Percentiles rank a stretch among this genome's conserved stretches.
Evolutionary conservation across 2,797 vertebrate genomes (phyloP).

Genomic region (Bryconaethiops microstoma): DNA sequence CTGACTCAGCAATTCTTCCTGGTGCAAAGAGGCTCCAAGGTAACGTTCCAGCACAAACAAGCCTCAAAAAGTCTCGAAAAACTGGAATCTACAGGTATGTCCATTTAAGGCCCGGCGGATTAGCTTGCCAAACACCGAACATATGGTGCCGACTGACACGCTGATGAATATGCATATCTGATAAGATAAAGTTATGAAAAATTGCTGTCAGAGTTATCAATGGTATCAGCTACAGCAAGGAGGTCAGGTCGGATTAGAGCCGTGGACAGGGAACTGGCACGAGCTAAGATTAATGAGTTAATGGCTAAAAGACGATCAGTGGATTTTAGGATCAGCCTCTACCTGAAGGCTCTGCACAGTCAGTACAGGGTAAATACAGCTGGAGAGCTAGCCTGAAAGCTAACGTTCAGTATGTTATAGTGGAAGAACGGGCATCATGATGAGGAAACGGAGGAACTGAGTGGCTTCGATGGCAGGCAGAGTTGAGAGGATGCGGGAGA

Average conservation of each 20-base stretch:
- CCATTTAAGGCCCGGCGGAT: conserved; percentile 23
- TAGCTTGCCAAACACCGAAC: conserved; percentile 31
- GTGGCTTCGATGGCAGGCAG: conserved; percentile 32
- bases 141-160: conserved; percentile 27
- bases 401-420: not conserved
- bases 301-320: conserved; percentile 50
- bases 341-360: conserved; percentile 24
- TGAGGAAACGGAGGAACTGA: not conserved
- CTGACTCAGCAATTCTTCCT: conserved; percentile 19
- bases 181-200: conserved; percentile 42
- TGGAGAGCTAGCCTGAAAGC: not conserved
- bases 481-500: not conserved
- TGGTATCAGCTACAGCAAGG: conserved; percentile 45
- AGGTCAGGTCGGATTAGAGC: conserved; percentile 46
- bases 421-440: not conserved
- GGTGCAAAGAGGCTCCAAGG: not conserved
- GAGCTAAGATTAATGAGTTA: conserved; percentile 55
- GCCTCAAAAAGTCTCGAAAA: conserved; percentile 31
- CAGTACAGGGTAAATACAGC: not conserved
- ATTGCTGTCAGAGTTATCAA: conserved; percentile 38
- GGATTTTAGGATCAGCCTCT: conserved; percentile 51
- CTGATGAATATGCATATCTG: conserved; percentile 36
- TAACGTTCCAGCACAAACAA: conserved; percentile 21
- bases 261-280: conserved; percentile 46
- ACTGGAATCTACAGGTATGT: conserved; percentile 35